phyloP scores from a whole-genome alignment of 1,140 invertebrate genomes.

The Nomia melanderi region DNA sequence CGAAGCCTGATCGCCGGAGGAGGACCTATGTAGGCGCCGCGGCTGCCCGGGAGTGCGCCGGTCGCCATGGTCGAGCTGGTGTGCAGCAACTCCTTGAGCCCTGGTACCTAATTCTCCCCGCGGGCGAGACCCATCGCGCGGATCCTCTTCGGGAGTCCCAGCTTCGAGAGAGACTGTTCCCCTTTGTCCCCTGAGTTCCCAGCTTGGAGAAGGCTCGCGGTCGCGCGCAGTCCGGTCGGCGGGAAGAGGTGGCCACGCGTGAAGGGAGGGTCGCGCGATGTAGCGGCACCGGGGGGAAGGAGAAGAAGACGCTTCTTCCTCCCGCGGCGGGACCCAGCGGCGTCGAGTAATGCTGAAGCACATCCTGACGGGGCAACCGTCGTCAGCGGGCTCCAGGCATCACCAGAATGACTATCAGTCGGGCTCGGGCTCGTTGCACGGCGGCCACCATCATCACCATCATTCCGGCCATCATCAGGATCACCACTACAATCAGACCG shows the following conservation, averaged over 20 bases:
- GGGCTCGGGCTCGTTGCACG: conserved; percentile 63
- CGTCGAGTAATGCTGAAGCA: conserved; percentile 81
- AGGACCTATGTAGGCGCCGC: conserved; percentile 44
- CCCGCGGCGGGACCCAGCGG: conserved; percentile 51
- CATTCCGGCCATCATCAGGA: conserved; percentile 65
- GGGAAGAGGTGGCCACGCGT: too few species aligned
- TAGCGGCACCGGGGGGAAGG: conserved; percentile 42
- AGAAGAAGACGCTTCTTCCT: conserved; percentile 35
- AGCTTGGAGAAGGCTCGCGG: too few species aligned
- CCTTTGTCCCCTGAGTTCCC: too few species aligned
- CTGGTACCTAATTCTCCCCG: conserved; percentile 54
- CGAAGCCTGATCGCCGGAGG: neutral
- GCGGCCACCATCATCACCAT: conserved; percentile 61
- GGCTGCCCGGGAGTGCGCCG: conserved; percentile 15
- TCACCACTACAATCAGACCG: conserved; percentile 56
- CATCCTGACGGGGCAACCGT: conserved; percentile 80
- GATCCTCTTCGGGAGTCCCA: too few species aligned
- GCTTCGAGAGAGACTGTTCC: too few species aligned
- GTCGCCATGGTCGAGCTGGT: conserved; percentile 66
- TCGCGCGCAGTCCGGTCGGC: too few species aligned
- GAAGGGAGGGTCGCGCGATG: too few species aligned
- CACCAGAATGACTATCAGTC: conserved; percentile 76
- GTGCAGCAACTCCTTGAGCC: conserved; percentile 71
- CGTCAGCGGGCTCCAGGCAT: conserved; percentile 76
- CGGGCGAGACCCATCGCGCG: conserved; percentile 9